Evolutionary conservation across 1,140 invertebrate species (phyloP).

Genomic region (Drosophila littoralis): DNA sequence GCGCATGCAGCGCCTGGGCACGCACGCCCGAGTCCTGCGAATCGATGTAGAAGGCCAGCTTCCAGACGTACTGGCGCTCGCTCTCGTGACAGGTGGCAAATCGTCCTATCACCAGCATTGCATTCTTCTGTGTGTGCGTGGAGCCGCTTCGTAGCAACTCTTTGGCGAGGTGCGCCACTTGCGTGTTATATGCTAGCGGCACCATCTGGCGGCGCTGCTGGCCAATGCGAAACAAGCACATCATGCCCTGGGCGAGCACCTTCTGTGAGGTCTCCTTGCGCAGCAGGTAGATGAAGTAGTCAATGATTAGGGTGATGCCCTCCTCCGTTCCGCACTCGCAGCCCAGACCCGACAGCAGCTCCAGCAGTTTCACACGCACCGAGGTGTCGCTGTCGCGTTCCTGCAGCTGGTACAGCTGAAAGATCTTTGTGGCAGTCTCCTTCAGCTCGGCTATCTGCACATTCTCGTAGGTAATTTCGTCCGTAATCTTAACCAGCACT

Average conservation of each 20-base stretch:
- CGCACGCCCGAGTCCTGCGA: constrained; percentile 96
- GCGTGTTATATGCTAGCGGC: constrained; percentile 67
- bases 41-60: constrained; percentile 92
- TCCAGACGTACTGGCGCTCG: constrained; percentile 86
- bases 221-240: constrained; percentile 77
- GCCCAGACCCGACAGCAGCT: constrained; percentile 67
- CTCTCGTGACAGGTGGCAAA: constrained; percentile 85
- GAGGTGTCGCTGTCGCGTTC: constrained; percentile 76
- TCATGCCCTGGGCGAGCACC: constrained; percentile 86
- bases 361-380: constrained; percentile 71
- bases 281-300: constrained; percentile 90
- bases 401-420: constrained; percentile 73
- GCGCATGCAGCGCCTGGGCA: constrained; percentile 93
- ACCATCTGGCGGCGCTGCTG: constrained; percentile 56
- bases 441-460: constrained; percentile 63
- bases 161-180: constrained; percentile 85
- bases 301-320: constrained; percentile 78
- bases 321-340: constrained; percentile 65
- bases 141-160: constrained; percentile 90
- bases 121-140: constrained; percentile 91
- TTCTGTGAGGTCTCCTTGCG: constrained; percentile 93
- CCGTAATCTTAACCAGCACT: constrained; percentile 75
- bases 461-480: constrained; percentile 71
- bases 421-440: constrained; percentile 62
- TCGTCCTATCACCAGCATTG: constrained; percentile 90